phyloP scores from a whole-genome alignment of 2,113 vertebrate species.

The Tichodroma muraria region DNA sequence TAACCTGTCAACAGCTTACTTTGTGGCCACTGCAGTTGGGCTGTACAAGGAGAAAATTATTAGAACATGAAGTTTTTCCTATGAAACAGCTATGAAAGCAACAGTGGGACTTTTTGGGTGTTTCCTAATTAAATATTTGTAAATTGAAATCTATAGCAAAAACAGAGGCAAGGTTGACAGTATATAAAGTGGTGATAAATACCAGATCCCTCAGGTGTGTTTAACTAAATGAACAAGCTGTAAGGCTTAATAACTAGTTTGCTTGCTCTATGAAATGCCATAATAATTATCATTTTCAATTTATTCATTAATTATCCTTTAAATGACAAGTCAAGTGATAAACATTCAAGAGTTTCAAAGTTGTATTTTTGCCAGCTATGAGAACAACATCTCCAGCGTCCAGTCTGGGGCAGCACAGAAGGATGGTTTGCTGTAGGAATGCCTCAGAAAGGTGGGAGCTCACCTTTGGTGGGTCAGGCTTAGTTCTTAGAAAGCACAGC shows the following conservation, averaged over 20 bases:
- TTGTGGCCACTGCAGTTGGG: background rate
- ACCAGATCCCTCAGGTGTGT: constrained; percentile 67
- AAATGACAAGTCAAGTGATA: constrained; percentile 63
- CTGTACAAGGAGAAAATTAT: background rate
- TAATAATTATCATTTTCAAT: constrained; percentile 71
- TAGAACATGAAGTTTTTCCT: background rate
- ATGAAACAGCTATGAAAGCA: background rate
- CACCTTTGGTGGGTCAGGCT: background rate
- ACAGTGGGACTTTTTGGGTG: background rate
- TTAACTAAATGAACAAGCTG: constrained; percentile 68
- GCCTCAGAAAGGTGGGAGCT: background rate
- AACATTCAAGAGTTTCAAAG: constrained; percentile 53
- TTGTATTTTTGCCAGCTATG: background rate
- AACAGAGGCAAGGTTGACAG: constrained; percentile 45
- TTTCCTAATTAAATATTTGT: constrained; percentile 49
- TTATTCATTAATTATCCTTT: constrained; percentile 73
- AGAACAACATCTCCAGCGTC: background rate
- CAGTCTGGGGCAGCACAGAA: background rate
- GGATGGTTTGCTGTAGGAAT: background rate
- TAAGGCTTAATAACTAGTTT: constrained; percentile 68
- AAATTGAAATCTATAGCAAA: constrained; percentile 58
- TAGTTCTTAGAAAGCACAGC: background rate
- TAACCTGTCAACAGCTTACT: background rate
- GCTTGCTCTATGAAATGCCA: constrained; percentile 65
- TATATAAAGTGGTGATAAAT: constrained; percentile 67